Evolutionary conservation across 2,797 vertebrate species (phyloP).

Genomic region (Muscicapa comitata): DNA sequence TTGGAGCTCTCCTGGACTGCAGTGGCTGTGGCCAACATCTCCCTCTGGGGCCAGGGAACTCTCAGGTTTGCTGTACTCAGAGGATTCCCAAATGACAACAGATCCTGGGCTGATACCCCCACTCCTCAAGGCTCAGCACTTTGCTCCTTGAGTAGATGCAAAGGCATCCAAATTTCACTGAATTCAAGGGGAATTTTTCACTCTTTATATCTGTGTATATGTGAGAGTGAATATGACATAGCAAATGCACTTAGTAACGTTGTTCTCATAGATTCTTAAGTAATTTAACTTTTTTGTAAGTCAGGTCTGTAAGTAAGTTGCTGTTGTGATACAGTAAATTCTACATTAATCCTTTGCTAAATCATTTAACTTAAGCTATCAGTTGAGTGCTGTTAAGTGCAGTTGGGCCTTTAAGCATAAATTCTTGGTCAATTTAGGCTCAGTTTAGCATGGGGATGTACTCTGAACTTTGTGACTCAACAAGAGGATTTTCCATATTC

Average conservation of each 20-base stretch:
- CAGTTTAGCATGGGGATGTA: background rate
- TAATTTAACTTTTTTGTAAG: background rate
- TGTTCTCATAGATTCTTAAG: background rate
- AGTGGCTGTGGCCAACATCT: background rate
- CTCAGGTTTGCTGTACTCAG: background rate
- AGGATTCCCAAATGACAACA: fast-evolving
- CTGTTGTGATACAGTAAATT: background rate
- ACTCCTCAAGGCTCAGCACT: background rate
- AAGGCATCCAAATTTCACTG: background rate
- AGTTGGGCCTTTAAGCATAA: background rate
- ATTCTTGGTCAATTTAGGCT: too few relatives aligned
- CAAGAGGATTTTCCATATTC: background rate
- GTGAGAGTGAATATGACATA: background rate
- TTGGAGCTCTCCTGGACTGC: background rate
- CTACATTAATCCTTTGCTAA: background rate
- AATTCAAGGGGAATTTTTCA: background rate
- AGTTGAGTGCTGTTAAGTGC: background rate
- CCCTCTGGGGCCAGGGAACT: background rate
- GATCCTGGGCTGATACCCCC: background rate
- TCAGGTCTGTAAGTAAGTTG: background rate
- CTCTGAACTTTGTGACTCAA: background rate
- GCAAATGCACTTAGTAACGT: background rate
- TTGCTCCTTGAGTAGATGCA: background rate
- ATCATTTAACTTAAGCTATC: background rate
- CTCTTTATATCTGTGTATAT: background rate